Evolutionary conservation across 1,140 invertebrate genomes (phyloP), one percentile per base, ranked within the genome.

Genomic region (Zophobas atratus): DNA sequence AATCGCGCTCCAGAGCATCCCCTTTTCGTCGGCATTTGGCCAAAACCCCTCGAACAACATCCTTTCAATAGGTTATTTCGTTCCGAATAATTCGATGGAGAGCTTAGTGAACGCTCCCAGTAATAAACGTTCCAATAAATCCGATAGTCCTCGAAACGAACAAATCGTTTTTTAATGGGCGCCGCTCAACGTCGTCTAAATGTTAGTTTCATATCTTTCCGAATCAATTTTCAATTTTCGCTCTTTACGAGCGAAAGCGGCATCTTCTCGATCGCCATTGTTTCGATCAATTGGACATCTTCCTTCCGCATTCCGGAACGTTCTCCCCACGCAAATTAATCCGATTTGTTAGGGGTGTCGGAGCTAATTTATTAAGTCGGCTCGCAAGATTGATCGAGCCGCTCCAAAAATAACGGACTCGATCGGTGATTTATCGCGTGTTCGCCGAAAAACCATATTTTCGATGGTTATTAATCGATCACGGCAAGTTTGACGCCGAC

Each of bases 401-500:
- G n/a, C 38, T 63, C 57, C 35, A 32, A 67, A 67, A 67, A 67
- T 67, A 67, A 32, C 39, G 60, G 38, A 8, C 60, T 67, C 60
- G 41, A n/a, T n/a, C 6, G 60, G 39, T 43, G 60, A 67, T 67
- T 67, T 67, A 67, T 67, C 56, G 8, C 35, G 39, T 43, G 43
- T 60, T 60, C 38, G 0, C 8, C 60, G 60, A 67, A 67, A 67
- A 67, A 67, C 60, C 60, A 67, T 67, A 67, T 67, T 67, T 67
- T 67, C 49, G 39, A 41, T 43, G n/a, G 60, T 67, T 67, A 67
- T 67, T 67, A 67, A 67, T 67, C 60, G 60, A 67, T 67, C 60
- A 67, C 39, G 38, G 35, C 55, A 20, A 57, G 8, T 67, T 67
- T 43, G 60, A 67, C 60, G 43, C 60, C 20, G 20, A 20, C 20